A percentile compares a stretch with the other conserved stretches of the same genome.
These are phyloP conservation scores for Adineta ricciae DNA, from an alignment of 2,888 invertebrate genomes.

Conservation along the genomic window DNA sequence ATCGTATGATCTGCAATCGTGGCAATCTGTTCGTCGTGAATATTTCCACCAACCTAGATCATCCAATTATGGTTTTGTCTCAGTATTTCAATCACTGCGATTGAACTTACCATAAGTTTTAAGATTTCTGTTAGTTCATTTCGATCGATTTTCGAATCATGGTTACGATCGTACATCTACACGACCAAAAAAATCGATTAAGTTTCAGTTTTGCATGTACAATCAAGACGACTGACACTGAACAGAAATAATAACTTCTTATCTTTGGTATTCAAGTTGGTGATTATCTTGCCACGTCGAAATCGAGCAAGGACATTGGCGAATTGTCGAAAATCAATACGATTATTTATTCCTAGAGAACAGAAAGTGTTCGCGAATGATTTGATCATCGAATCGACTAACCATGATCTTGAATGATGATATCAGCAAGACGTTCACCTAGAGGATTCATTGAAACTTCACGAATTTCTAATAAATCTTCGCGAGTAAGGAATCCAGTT, in stretches of 20 bases:
- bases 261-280: constrained; percentile 22
- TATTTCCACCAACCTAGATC: constrained; percentile 25
- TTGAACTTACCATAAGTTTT: constrained; percentile 8
- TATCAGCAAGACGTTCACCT: constrained; percentile 28
- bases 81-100: background rate
- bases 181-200: background rate
- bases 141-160: constrained; percentile 31
- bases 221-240: background rate
- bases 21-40: constrained; percentile 26
- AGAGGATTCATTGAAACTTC: constrained; percentile 27
- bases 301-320: constrained; percentile 25
- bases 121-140: constrained; percentile 27
- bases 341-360: background rate
- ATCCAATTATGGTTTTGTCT: background rate
- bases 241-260: constrained; percentile 32
- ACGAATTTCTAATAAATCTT: constrained; percentile 19
- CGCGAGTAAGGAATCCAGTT: background rate
- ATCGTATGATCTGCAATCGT: constrained; percentile 30
- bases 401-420: constrained; percentile 28
- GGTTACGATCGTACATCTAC: constrained; percentile 28
- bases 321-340: constrained; percentile 30
- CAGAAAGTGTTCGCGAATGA: constrained; percentile 21
- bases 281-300: constrained; percentile 22
- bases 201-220: too few species aligned
- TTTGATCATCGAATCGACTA: constrained; percentile 14